Percentiles rank a stretch among this genome's conserved stretches.
These are phyloP conservation scores for Petrocephalus sullivani DNA, from an alignment of 2,797 vertebrate genomes.

Conservation along the genomic window DNA sequence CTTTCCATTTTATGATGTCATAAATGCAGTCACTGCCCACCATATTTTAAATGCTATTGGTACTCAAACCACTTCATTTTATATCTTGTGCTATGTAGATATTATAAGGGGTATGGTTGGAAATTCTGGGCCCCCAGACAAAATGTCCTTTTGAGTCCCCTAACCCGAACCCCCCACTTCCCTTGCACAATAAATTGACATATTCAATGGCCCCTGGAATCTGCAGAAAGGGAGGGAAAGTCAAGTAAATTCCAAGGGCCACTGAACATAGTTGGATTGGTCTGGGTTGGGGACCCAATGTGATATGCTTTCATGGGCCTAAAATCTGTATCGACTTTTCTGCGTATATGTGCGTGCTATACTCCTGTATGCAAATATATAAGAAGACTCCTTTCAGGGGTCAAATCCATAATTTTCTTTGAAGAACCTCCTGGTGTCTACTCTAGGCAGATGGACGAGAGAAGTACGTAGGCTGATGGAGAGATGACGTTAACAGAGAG, in stretches of 20 bases:
- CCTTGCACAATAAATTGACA: not conserved
- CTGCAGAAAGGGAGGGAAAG: not conserved
- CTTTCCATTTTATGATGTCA: not conserved
- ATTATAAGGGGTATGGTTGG: not conserved
- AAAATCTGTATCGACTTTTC: not conserved
- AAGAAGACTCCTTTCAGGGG: not conserved
- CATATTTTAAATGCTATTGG: not conserved
- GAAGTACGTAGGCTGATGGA: not conserved
- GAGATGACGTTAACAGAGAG: not conserved
- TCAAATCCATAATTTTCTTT: not conserved
- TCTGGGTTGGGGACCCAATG: not conserved
- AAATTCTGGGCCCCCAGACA: not conserved
- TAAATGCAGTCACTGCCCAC: not conserved
- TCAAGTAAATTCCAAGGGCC: not conserved
- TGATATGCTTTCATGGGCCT: not conserved
- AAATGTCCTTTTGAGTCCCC: not conserved
- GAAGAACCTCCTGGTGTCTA: not conserved
- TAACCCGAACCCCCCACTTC: not conserved
- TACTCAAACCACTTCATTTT: not conserved
- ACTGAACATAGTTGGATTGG: not conserved
- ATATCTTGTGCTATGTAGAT: not conserved
- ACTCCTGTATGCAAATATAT: not conserved
- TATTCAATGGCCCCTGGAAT: not conserved
- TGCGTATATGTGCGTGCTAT: not conserved
- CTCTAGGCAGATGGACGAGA: not conserved